Base-by-base conservation (phyloP, 2,113 vertebrate species). In the Equus quagga region DNA sequence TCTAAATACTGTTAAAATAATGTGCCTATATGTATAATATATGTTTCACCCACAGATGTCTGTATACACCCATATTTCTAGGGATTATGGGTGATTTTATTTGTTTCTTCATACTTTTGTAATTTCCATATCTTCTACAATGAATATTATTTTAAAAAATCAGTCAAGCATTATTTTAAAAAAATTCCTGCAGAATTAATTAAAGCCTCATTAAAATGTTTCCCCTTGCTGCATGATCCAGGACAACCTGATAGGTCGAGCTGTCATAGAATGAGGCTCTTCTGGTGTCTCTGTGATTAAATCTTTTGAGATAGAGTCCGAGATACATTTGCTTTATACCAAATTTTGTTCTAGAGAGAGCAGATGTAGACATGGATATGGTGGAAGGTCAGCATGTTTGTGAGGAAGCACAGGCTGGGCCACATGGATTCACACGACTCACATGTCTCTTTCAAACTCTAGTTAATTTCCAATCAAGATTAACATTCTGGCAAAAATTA, bases 131-230 rank as follows among this genome's bases (percentile, higher is more conserved):
- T 58, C 7, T 79, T 97, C 54, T 76, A 46, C 76, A 94, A 49
- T 72, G 28, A 95, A 70, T 86, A 54, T 84, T 46, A 56, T 65
- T 81, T 87, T 46, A 15, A 91, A 83, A 96, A 86, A 6, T 70
- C 11, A 83, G 91, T 70, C 31, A 83, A 86, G 7, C 49, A 60
- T 94, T 70, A 89, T 72, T 82, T 18, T 8, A 23, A 33, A 58
- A 60, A 70, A 54, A 49, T 21, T 18, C 2, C 60, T 69, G 18
- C 4, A 62, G 80, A 76, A 46, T 94, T 33, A 56, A 65, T 87
- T 83, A 78, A 88, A 81, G 62, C 26, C 21, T 96, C 72, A 72
- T 81, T 89, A 93, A 96, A 86, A 79, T 69, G 9, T 65, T 95
- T 90, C 19, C 51, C 46, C 92, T 21, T 91, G 19, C 72, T 89